Base-by-base conservation (phyloP, 1,140 invertebrate species). In the Hesperophylax magnus region DNA sequence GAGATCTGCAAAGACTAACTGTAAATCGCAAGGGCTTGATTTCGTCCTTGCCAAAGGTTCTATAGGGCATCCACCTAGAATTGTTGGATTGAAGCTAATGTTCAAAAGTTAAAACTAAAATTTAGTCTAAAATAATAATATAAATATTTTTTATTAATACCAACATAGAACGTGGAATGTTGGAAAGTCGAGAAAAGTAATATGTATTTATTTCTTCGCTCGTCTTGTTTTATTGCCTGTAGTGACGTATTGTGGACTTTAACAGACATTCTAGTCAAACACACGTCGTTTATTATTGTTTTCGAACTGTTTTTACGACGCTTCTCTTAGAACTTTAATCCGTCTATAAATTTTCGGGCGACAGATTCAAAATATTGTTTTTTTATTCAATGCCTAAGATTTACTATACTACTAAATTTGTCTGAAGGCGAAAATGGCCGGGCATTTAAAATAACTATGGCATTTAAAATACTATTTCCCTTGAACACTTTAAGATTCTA, bases 201-300 rank as follows among this genome's bases (percentile, higher is more conserved):
- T 11, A 65, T 4, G 5, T 24, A 65, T 65, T 65, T 65, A 65
- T 65, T 31, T 31, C 9, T 11, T 47, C 39, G 24, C 14, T 65
- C 18, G 20, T 31, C 61, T 65, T 11, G 14, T 65, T 65, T 65
- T 65, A 65, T 65, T 65, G 24, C 61, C 15, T 65, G 61, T 65
- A 65, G 24, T 65, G 61, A 65, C 61, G 61, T 65, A 65, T 65
- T 65, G 61, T 65, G 61, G 24, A 65, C 61, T 31, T 65, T 27
- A 65, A 65, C 61, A 31, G 61, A 24, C 61, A 65, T 65, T 65
- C 61, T 24, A 17, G 61, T 65, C 61, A 24, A 65, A 65, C 24
- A 65, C 61, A 65, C 61, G 24, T 65, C 61, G 61, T 65, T 65
- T 24, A 65, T 31, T 65, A 65, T 65, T 65, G 61, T 65, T 65